These are phyloP conservation scores for Andrena praecox DNA, from an alignment of 2,888 invertebrate species.

Conservation along the genomic window DNA sequence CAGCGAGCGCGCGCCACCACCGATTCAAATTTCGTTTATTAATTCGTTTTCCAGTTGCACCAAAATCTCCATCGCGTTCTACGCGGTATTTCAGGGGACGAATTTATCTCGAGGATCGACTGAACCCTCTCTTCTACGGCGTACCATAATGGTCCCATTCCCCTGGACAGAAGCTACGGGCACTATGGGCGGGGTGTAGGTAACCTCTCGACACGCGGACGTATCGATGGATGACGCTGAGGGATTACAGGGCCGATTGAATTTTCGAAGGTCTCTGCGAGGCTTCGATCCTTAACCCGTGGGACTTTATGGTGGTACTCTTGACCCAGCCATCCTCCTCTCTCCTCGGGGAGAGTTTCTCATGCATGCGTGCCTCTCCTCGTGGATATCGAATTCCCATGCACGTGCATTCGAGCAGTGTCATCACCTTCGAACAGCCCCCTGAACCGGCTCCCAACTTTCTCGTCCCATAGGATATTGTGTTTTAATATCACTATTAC, in stretches of 20 bases:
- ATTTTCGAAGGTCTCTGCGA: slow-evolving; percentile 70
- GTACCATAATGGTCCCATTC: slow-evolving; percentile 35
- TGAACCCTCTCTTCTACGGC: slow-evolving; percentile 23
- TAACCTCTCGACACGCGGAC: slow-evolving; percentile 61
- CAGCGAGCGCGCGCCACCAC: neutral
- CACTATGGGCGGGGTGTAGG: neutral
- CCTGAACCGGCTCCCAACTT: slow-evolving; percentile 60
- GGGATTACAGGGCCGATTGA: slow-evolving; percentile 73
- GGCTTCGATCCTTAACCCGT: slow-evolving; percentile 77
- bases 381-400: slow-evolving; percentile 82
- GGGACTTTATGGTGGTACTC: slow-evolving; percentile 77
- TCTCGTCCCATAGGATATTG: slow-evolving; percentile 78
- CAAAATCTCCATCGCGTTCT: too few relatives aligned
- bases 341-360: slow-evolving; percentile 48
- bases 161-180: neutral
- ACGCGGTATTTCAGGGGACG: neutral
- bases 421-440: slow-evolving; percentile 81
- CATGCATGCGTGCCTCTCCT: slow-evolving; percentile 60
- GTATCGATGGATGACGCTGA: slow-evolving; percentile 68
- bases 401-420: slow-evolving; percentile 84
- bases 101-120: slow-evolving; percentile 9
- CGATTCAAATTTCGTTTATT: slow-evolving; percentile 13
- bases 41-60: slow-evolving; percentile 2
- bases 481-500: slow-evolving; percentile 82
- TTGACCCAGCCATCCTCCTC: slow-evolving; percentile 78